Percentiles rank a stretch among this genome's conserved stretches.
phyloP scores from a whole-genome alignment of 2,888 invertebrate genomes.

The Epistrophe eligans region DNA sequence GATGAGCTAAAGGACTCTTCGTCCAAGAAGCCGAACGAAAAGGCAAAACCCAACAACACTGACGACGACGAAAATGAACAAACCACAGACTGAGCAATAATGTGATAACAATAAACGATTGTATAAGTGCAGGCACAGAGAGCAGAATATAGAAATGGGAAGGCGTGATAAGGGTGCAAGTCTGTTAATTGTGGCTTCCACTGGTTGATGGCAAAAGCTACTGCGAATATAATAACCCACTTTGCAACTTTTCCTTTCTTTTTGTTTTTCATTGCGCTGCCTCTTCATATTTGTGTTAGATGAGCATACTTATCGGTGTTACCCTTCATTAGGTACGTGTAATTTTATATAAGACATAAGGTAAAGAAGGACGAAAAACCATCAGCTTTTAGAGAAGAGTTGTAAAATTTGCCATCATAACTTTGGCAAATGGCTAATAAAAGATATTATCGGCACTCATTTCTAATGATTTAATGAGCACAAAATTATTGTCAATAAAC shows the following conservation, averaged over 20 bases:
- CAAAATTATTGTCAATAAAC: conserved; percentile 41
- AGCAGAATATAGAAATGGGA: background rate
- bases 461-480: conserved; percentile 56
- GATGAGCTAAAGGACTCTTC: conserved; percentile 62
- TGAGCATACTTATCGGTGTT: conserved; percentile 50
- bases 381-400: conserved; percentile 37
- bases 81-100: conserved; percentile 61
- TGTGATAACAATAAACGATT: conserved; percentile 71
- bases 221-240: conserved; percentile 26
- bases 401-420: conserved; percentile 62
- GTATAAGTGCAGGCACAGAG: conserved; percentile 33
- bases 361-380: conserved; percentile 21
- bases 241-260: conserved; percentile 50
- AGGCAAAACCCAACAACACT: conserved; percentile 11
- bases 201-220: conserved; percentile 26
- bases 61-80: conserved; percentile 52
- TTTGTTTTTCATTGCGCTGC: conserved; percentile 37
- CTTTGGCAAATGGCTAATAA: conserved; percentile 56
- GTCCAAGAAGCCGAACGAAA: conserved; percentile 3
- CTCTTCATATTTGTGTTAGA: conserved; percentile 58
- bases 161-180: conserved; percentile 38
- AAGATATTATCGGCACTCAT: conserved; percentile 49
- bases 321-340: conserved; percentile 56
- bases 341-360: conserved; percentile 48
- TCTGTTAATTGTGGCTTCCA: conserved; percentile 42